Conservation (phyloP, 2,113 vertebrate species). For the Plotosus lineatus region DNA sequence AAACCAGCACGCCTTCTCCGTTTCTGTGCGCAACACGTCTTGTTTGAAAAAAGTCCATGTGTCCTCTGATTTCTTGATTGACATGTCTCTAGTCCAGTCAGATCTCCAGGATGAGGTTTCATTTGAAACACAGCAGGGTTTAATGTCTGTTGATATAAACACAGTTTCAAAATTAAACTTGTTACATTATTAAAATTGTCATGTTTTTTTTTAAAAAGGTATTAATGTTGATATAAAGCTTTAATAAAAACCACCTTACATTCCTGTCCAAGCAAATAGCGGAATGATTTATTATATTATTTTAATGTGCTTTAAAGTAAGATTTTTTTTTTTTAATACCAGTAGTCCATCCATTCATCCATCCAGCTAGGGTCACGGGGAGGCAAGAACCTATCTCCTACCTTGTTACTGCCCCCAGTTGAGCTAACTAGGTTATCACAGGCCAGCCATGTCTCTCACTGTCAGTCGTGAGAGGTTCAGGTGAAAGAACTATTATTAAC, state of each 20-base stretch:
- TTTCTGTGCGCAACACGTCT: constrained; percentile 40
- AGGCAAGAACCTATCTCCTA: no score
- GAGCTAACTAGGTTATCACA: no score
- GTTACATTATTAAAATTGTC: neutral
- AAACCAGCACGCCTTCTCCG: constrained; percentile 66
- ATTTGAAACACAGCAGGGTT: constrained; percentile 35
- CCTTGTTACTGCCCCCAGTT: no score
- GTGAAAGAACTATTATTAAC: no score
- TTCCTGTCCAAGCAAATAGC: neutral
- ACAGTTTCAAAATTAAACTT: neutral
- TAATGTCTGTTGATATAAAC: constrained; percentile 50
- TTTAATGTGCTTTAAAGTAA: neutral
- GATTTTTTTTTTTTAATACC: no score
- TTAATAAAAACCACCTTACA: neutral
- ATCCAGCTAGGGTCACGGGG: no score
- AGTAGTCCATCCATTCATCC: no score
- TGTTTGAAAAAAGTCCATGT: constrained; percentile 70
- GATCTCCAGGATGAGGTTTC: constrained; percentile 51
- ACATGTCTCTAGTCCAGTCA: constrained; percentile 51
- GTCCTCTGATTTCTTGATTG: constrained; percentile 58
- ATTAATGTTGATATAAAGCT: neutral
- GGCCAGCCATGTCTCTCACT: no score
- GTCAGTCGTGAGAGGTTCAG: no score
- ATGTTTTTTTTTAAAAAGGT: neutral
- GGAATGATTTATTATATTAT: neutral